Base-by-base conservation (phyloP, 2,113 vertebrate genomes). In the Nesoenas mayeri region DNA sequence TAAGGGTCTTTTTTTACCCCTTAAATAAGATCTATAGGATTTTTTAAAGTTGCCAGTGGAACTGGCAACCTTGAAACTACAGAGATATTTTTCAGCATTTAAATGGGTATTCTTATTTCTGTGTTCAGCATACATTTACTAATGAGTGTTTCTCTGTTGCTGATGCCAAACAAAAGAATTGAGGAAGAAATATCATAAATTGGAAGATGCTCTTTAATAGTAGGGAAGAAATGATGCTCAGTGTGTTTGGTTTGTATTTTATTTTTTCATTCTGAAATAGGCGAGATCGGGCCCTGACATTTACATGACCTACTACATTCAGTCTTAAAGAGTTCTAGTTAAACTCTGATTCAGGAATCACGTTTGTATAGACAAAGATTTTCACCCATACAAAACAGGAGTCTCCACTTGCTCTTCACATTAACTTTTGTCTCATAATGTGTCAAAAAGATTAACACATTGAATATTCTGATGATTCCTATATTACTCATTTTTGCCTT, bases 61-160 rank as follows among this genome's bases (percentile, higher is more conserved):
- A 64, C 85, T 94, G 56, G 48, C n/a, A 86, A 10, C 36, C 38
- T 74, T 79, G 42, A 56, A 92, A 67, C 66, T 89, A 91, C 36
- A 34, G 58, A 26, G 47, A 47, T 79, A 67, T 88, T 91, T 94
- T 71, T 89, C 61, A 67, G 15, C 15, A 34, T 87, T 91, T 89
- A 85, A 95, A 90, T 72, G 73, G 40, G 61, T 92, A 60, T 67
- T 91, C 54, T 91, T 79, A 78, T 60, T 93, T 88, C 47, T 91
- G 38, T 72, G 61, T 92, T 94, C 79, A 48, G 28, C 62, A 90
- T 58, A 62, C 48, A 56, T 95, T 86, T 94, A 32, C 51, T 92
- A 92, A 93, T 88, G 75, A 88, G 44, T 73, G 15, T 92, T 94
- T 94, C 60, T 81, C 28, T 96, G 32, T 44, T 95, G 44, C 38